A percentile compares a stretch with the other conserved stretches of the same genome.
phyloP scores from a whole-genome alignment of 2,113 vertebrate species.

The Puffinus mauretanicus region DNA sequence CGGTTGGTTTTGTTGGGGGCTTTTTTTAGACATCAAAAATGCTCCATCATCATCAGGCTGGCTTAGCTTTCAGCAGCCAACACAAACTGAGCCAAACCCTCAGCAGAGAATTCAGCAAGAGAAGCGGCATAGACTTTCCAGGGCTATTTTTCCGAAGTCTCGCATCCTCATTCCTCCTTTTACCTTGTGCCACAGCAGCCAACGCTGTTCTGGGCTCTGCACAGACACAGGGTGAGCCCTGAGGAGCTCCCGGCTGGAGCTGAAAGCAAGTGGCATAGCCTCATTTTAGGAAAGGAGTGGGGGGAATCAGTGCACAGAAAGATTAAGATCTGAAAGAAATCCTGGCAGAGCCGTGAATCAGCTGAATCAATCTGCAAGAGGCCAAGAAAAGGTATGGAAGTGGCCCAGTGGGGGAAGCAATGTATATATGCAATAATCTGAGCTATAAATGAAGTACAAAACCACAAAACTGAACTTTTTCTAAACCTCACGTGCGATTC shows the following conservation, averaged over 20 bases:
- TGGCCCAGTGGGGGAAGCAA: neutral
- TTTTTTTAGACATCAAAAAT: slow-evolving; percentile 35
- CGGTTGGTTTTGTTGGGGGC: neutral
- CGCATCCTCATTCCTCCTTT: neutral
- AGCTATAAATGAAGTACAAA: slow-evolving; percentile 32
- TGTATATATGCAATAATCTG: neutral
- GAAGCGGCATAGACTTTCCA: neutral
- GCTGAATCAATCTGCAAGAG: neutral
- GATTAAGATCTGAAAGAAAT: neutral
- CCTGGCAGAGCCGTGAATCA: neutral
- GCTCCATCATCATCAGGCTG: slow-evolving; percentile 22
- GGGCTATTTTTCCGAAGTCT: neutral
- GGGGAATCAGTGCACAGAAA: neutral
- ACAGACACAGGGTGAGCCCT: neutral
- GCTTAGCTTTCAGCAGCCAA: slow-evolving; percentile 20
- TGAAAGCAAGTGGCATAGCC: neutral
- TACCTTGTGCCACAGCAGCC: neutral
- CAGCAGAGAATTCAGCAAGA: neutral
- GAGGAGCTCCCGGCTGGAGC: neutral
- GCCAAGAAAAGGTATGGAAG: slow-evolving; percentile 35
- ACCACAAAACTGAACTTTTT: neutral
- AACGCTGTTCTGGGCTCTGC: neutral
- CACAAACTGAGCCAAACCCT: neutral
- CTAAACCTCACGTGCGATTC: neutral
- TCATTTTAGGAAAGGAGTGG: neutral